A percentile compares a stretch with the other conserved stretches of the same genome.
These are phyloP conservation scores for Labrus mixtus DNA, from an alignment of 2,113 vertebrate species.

Conservation along the genomic window DNA sequence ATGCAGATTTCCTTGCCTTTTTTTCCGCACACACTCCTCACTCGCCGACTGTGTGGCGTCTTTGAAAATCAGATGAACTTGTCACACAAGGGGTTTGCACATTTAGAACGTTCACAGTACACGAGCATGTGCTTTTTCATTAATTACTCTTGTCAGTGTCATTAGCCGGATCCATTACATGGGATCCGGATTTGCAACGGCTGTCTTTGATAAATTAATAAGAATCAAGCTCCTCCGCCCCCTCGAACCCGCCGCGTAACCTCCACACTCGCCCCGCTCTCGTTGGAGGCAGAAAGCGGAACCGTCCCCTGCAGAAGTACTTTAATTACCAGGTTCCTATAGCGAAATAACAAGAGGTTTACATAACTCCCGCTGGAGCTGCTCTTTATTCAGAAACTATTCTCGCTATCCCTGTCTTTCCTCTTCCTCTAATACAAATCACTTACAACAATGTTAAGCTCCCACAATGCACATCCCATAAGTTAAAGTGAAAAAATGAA, in stretches of 20 bases:
- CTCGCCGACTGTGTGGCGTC: conserved; percentile 45
- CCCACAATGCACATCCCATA: conserved; percentile 55
- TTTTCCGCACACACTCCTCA: conserved; percentile 46
- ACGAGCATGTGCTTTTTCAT: conserved; percentile 52
- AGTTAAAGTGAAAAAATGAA: conserved; percentile 44
- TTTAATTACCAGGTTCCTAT: conserved; percentile 71
- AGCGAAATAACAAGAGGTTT: conserved; percentile 72
- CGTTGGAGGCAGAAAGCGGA: conserved; percentile 43
- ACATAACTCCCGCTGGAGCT: conserved; percentile 62
- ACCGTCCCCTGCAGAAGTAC: conserved; percentile 60
- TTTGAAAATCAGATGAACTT: conserved; percentile 79
- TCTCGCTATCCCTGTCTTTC: conserved; percentile 42
- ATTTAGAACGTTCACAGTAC: conserved; percentile 21
- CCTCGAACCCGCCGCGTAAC: conserved; percentile 35
- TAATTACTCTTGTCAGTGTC: conserved; percentile 55
- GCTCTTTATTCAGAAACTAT: conserved; percentile 62
- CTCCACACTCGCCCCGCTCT: conserved; percentile 42
- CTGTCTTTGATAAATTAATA: conserved; percentile 56
- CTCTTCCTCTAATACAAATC: conserved; percentile 44
- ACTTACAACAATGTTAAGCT: conserved; percentile 40
- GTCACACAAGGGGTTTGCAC: conserved; percentile 60
- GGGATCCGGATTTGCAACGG: conserved; percentile 58
- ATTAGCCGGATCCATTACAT: conserved; percentile 52
- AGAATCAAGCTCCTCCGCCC: conserved; percentile 26
- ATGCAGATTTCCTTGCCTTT: conserved; percentile 75